Base-by-base conservation (phyloP, 2,797 vertebrate species). In the Coregonus ussuriensis region DNA sequence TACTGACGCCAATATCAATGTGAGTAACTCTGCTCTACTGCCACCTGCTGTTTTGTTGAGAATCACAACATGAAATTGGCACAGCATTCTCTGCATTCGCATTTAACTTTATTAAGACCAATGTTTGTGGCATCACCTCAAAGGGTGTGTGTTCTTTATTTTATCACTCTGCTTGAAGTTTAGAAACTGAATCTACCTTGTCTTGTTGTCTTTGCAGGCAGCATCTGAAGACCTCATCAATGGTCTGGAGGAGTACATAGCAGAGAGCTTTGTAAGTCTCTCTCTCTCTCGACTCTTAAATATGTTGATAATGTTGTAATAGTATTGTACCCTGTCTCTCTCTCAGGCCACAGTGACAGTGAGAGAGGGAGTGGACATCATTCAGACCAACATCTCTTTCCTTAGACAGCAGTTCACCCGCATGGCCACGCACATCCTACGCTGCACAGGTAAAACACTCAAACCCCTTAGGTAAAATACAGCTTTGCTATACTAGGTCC, bases 261-360 rank as follows among this genome's bases (percentile, higher is more conserved):
- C 91, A 0, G 95, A 97, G 86, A 96, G 95, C 88, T 96, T 97
- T 82, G 96, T 97, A 92, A 95, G 96, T 90, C 62, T 52, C 1
- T 4, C 1, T 29, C 25, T 25, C 25, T 25, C 25, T 25, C 25
- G 4, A 31, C 6, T 3, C 37, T 51, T 16, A 37, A 31, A 31
- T 29, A 31, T 33, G 63, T 25, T 66, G 63, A 66, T 33, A 33
- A 31, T 4, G 63, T 5, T 29, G 25, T 66, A 66, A 16, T 11
- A 31, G 6, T 59, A n/a, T 11, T 21, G 56, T 18, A 2, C 7
- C 14, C 6, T n/a, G 6, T 56, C 18, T 59, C 56, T n/a, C 74
- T 29, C 81, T 1, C 78, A 96, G 96, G 94, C 95, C 56, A 86
- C 93, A 4, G 96, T 96, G 68, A 89, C 88, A 0, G 94, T 96